Percentiles rank a stretch among this genome's conserved stretches.
Conservation (phyloP, 2,888 invertebrate genomes). For the Andrena praecox region DNA sequence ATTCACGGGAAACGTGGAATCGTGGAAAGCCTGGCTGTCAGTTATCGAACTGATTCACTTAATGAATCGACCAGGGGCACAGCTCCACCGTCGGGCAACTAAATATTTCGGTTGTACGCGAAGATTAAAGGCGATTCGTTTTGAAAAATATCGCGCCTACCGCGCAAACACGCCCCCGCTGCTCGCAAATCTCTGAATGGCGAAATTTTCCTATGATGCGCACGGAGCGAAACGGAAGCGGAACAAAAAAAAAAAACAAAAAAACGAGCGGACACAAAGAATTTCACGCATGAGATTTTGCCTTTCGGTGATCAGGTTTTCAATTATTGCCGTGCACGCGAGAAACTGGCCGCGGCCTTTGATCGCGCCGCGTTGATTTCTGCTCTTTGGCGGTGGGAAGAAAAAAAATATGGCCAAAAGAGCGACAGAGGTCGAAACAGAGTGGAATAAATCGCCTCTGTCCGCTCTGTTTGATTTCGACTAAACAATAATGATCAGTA, state of each 20-base stretch:
- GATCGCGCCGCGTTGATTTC: conserved; percentile 65
- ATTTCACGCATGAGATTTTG: conserved; percentile 68
- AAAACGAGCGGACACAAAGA: conserved; percentile 46
- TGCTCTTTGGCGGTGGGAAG: conserved; percentile 18
- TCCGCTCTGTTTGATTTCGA: conserved; percentile 62
- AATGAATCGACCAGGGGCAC: conserved; percentile 43
- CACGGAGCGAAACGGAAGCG: conserved; percentile 12
- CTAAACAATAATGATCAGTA: conserved; percentile 72
- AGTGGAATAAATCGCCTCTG: conserved; percentile 59
- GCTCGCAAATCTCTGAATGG: conserved; percentile 45
- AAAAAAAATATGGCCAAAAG: background rate
- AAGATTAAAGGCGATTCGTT: conserved; percentile 57
- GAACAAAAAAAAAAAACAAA: background rate
- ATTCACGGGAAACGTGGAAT: too few species aligned
- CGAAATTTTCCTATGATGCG: conserved; percentile 37
- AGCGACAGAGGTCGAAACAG: conserved; percentile 9
- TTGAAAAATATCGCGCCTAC: conserved; percentile 38
- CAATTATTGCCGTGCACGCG: conserved; percentile 68
- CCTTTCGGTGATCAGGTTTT: conserved; percentile 69
- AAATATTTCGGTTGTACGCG: conserved; percentile 48
- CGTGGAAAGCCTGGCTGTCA: background rate
- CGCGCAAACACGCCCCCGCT: background rate
- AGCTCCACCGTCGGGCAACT: conserved; percentile 30
- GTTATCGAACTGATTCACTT: conserved; percentile 48
- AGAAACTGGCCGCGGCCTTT: conserved; percentile 63